phyloP scores from a whole-genome alignment of 2,888 invertebrate genomes.

The Portevinia maculata region DNA sequence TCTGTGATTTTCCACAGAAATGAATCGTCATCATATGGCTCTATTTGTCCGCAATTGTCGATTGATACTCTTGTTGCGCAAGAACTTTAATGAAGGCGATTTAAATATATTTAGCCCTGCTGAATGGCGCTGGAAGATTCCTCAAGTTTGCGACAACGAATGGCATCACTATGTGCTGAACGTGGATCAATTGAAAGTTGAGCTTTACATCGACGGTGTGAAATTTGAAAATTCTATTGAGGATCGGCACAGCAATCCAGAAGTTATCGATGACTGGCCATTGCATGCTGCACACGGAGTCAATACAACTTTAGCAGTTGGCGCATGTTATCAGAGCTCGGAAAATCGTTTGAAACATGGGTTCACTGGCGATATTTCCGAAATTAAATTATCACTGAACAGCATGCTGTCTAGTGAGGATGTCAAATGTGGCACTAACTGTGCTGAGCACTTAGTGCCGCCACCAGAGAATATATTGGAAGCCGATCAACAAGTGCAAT shows the following conservation, averaged over 20 bases:
- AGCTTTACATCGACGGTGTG: conserved; percentile 93
- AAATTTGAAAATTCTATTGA: conserved; percentile 82
- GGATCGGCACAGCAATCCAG: conserved; percentile 90
- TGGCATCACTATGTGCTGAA: conserved; percentile 99
- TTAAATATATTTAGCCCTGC: conserved; percentile 97
- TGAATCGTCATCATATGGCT: conserved; percentile 99
- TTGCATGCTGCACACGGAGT: conserved; percentile 97
- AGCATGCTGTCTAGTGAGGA: conserved; percentile 78
- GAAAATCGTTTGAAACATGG: conserved; percentile 94
- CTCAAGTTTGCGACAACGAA: conserved; percentile 97
- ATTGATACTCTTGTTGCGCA: conserved; percentile 93
- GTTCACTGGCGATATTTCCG: conserved; percentile 82
- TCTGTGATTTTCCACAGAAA: conserved; percentile 86
- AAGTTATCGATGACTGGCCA: conserved; percentile 99
- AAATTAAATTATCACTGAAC: conserved; percentile 80
- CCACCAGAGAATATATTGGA: conserved; percentile 89
- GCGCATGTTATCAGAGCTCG: conserved; percentile 99
- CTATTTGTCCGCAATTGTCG: conserved; percentile 98
- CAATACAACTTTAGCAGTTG: conserved; percentile 96
- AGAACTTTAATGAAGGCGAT: conserved; percentile 96
- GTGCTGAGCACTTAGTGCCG: conserved; percentile 81
- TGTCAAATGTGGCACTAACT: conserved; percentile 81
- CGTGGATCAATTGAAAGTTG: conserved; percentile 93
- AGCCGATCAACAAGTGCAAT: conserved; percentile 90
- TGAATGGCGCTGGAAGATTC: conserved; percentile 99